These are phyloP conservation scores for Montipora efflorescens DNA, from an alignment of 64 coral and sea anemone species.

Conservation along the genomic window DNA sequence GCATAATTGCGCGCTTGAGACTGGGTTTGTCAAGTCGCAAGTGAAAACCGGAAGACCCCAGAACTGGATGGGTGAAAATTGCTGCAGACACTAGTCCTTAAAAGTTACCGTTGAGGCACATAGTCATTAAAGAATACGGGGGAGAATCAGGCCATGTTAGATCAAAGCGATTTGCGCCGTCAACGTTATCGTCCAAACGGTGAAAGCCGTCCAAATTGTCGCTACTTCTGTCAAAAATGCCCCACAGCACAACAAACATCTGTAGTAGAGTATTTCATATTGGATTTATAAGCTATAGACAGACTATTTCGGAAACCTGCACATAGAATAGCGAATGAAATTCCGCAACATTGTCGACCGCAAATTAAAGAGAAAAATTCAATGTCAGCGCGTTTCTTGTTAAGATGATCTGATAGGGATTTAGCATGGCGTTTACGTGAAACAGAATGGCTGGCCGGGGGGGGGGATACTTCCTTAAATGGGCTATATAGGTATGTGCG, in stretches of 20 bases:
- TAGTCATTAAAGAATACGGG: not conserved
- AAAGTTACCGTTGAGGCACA: not conserved
- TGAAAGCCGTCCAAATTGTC: not conserved
- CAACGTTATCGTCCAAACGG: not conserved
- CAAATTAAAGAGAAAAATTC: not conserved
- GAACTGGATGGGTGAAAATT: no score
- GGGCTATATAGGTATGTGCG: no score
- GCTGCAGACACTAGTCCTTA: no score
- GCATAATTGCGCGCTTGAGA: no score
- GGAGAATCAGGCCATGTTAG: not conserved
- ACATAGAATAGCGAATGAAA: not conserved
- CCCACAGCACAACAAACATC: not conserved
- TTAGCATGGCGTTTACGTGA: no score
- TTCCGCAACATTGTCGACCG: not conserved
- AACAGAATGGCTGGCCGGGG: no score
- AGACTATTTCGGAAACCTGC: not conserved
- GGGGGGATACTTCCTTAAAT: no score
- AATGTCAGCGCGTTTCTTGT: not conserved
- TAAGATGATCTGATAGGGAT: no score
- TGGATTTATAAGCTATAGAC: not conserved
- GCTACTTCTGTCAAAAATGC: not conserved
- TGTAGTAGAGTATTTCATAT: not conserved
- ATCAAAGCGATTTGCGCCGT: conserved; percentile 5
- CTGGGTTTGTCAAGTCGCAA: no score
- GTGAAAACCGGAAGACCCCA: no score